These are phyloP conservation scores for Xanthia togata DNA, from an alignment of 2,888 invertebrate genomes.

Conservation along the genomic window DNA sequence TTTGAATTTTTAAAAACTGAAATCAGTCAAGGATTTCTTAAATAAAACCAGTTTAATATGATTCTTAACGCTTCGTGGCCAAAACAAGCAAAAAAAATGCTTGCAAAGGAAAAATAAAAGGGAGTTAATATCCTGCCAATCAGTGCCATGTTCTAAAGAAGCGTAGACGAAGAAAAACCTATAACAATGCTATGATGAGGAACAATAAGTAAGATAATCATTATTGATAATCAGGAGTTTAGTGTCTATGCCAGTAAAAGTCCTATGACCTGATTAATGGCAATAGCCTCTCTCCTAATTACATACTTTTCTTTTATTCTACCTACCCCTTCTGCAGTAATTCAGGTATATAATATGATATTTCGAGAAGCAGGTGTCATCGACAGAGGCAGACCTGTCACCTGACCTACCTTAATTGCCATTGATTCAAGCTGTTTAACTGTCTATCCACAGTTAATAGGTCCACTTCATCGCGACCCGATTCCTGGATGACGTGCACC, in stretches of 20 bases:
- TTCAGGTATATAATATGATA: not conserved
- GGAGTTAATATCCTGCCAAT: not conserved
- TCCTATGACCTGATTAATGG: not conserved
- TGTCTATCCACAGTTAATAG: not conserved
- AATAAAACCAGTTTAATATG: not conserved
- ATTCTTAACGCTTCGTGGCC: not conserved
- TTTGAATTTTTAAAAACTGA: not conserved
- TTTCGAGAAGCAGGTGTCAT: not conserved
- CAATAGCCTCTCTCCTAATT: not conserved
- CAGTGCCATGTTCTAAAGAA: not conserved
- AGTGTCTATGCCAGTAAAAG: not conserved
- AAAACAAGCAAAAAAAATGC: not conserved
- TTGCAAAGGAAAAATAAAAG: too few species aligned
- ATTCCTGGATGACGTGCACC: not conserved
- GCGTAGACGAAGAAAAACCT: not conserved
- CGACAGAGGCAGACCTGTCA: not conserved
- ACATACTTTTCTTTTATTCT: not conserved
- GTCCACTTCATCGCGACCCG: not conserved
- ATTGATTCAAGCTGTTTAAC: conserved; percentile 1
- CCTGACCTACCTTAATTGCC: not conserved
- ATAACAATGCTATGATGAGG: not conserved
- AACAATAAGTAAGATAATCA: not conserved
- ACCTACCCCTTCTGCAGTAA: not conserved
- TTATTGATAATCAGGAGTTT: not conserved
- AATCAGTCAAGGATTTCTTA: not conserved